Percentiles rank a stretch among this genome's conserved stretches.
Conservation (phyloP, 1,140 invertebrate genomes). For the Marisa cornuarietis region DNA sequence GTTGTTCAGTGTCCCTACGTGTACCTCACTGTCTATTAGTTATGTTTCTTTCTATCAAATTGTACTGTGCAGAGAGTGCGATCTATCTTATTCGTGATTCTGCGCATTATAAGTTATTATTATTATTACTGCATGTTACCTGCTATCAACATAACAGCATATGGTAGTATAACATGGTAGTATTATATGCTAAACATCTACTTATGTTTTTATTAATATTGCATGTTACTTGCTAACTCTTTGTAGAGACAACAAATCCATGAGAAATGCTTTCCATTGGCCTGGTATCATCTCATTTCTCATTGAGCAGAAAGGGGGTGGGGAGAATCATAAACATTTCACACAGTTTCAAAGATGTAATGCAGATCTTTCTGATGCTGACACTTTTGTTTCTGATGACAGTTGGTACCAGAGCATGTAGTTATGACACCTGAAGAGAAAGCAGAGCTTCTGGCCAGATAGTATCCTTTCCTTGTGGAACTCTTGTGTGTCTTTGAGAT, state of each 20-base stretch:
- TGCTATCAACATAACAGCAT: slow-evolving; percentile 99
- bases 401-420: slow-evolving; percentile 96
- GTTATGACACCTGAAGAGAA: slow-evolving; percentile 98
- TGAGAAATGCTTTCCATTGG: no score
- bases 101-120: no score
- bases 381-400: slow-evolving; percentile 35
- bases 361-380: neutral
- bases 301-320: neutral
- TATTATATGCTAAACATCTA: no score
- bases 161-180: slow-evolving; percentile 75
- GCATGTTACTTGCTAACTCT: no score
- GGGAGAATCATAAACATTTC: neutral
- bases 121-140: no score
- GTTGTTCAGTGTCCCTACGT: no score
- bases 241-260: neutral
- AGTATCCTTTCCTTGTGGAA: slow-evolving; percentile 76
- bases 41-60: no score
- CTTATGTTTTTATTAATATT: neutral
- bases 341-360: neutral
- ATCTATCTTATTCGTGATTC: no score
- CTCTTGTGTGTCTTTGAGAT: no score
- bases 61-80: no score
- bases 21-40: no score
- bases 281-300: no score
- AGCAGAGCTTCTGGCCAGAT: slow-evolving; percentile 90